Evolutionary conservation across 2,888 invertebrate genomes (phyloP), one percentile per base, ranked within the genome.

Genomic region (Pristionchus arcanus): DNA sequence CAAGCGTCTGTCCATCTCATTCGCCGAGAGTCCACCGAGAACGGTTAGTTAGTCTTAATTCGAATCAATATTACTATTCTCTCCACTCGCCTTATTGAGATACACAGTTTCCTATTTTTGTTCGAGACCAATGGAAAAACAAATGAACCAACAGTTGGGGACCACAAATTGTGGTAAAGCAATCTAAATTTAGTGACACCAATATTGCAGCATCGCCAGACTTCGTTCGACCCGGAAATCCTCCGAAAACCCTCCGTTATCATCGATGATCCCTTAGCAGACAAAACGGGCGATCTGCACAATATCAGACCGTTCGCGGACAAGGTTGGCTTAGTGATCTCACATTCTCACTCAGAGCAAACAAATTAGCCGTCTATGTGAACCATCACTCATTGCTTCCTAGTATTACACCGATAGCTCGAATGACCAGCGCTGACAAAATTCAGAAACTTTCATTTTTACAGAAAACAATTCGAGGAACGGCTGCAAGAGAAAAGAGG

Each of bases 191-290:
- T 49, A 9, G 42, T 49, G 7, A 49, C 0, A 49, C 42, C 42
- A 25, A 28, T 4, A 87, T 87, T 87, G 4, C 87, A 87, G 87
- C 42, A 66, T 49, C 87, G 87, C 0, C 87, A 87, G 31, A 87
- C 42, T 2, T 87, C 87, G 16, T 87, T 87, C 87, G 87, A 87
- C 21, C 87, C 87, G 28, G 81, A 81, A n/a, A 81, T 81, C 16
- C 42, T 77, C 21, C 49, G 87, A 13, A 87, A 87, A 19, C n/a
- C 87, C 19, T 68, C 87, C n/a, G 55, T 87, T 5, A 87, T 87
- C 19, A 37, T 68, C 4, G 87, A 87, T 34, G 87, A 87, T 49
- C 87, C 87, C 5, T 21, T 87, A 0, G 42, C 68, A 11, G 49
- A 31, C 31, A n/a, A 34, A 15, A 66, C 49, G 25, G 87, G 87